Evolutionary conservation across 2,888 invertebrate genomes (phyloP).

Genomic region (Tachina grossa): DNA sequence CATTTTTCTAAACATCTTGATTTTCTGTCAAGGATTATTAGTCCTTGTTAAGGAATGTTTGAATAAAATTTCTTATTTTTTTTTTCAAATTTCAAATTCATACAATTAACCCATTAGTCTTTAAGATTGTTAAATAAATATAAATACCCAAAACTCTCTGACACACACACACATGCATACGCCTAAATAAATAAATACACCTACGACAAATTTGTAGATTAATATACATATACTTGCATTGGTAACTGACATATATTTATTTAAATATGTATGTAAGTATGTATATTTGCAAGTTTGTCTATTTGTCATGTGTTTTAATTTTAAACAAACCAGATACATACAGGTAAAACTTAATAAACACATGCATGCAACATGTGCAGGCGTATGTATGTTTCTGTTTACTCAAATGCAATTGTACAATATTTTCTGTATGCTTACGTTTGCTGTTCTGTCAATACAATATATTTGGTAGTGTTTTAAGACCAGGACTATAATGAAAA

Average conservation of each 20-base stretch:
- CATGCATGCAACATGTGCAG: not conserved
- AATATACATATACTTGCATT: constrained; percentile 8
- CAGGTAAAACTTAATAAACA: constrained; percentile 55
- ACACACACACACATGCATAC: constrained; percentile 29
- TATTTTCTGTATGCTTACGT: constrained; percentile 3
- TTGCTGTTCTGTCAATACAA: constrained; percentile 28
- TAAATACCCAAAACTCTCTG: not conserved
- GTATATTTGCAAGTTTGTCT: constrained; percentile 18
- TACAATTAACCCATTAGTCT: constrained; percentile 71
- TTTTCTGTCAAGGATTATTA: constrained; percentile 62
- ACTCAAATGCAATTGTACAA: constrained; percentile 1
- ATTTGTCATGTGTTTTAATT: constrained; percentile 54
- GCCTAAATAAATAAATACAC: not conserved
- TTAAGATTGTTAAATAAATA: constrained; percentile 67
- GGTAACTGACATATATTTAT: not conserved
- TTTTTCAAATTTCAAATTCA: constrained; percentile 46
- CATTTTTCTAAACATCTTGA: not conserved
- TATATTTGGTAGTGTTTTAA: constrained; percentile 28
- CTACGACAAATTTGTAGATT: constrained; percentile 2
- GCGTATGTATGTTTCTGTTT: not conserved
- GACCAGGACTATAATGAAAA: constrained; percentile 62
- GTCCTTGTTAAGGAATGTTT: constrained; percentile 37
- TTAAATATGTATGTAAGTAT: constrained; percentile 5
- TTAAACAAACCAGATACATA: constrained; percentile 34
- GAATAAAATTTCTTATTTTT: not conserved